Percentiles rank a stretch among this genome's conserved stretches.
Evolutionary conservation across 2,797 vertebrate genomes (phyloP).

Genomic region (Dryobates pubescens): DNA sequence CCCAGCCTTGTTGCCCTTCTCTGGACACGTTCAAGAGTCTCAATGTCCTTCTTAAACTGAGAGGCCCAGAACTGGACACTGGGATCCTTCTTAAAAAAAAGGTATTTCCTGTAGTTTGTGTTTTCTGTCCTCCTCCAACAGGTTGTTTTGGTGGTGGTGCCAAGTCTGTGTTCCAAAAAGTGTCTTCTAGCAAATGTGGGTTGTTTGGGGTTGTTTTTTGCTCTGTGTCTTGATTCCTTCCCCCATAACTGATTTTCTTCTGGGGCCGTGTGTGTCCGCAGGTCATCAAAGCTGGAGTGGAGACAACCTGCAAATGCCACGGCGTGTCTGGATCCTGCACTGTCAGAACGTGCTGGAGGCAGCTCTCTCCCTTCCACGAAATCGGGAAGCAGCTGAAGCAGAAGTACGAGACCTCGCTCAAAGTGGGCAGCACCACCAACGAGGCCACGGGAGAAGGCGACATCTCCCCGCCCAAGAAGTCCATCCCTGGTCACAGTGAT

Average conservation of each 20-base stretch:
- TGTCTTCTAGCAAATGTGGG: rapidly evolving
- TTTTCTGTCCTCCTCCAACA: neutral
- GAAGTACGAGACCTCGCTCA: conserved; percentile 93
- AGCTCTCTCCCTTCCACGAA: conserved; percentile 96
- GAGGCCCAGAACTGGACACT: too few relatives aligned
- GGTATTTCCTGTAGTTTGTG: neutral
- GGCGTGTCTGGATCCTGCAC: conserved; percentile 98
- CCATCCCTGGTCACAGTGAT: conserved; percentile 80
- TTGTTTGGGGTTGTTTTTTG: neutral
- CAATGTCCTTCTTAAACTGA: too few relatives aligned
- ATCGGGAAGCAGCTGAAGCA: conserved; percentile 96
- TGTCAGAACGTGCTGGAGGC: conserved; percentile 96
- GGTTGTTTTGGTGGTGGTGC: neutral
- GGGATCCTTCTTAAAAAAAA: neutral
- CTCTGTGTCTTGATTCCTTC: neutral
- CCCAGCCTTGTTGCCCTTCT: too few relatives aligned
- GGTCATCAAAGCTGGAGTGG: conserved; percentile 96
- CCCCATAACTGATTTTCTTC: neutral
- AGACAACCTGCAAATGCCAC: conserved; percentile 98
- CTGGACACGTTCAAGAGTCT: too few relatives aligned
- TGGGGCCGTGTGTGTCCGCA: conserved; percentile 59
- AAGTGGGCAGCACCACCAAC: conserved; percentile 95
- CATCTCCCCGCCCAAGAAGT: conserved; percentile 87
- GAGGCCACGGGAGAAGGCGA: conserved; percentile 95
- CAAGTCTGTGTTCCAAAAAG: neutral